Evolutionary conservation across 2,797 vertebrate species (phyloP), one percentile per base, ranked within the genome.

Genomic region (Chaenodraco wilsoni): DNA sequence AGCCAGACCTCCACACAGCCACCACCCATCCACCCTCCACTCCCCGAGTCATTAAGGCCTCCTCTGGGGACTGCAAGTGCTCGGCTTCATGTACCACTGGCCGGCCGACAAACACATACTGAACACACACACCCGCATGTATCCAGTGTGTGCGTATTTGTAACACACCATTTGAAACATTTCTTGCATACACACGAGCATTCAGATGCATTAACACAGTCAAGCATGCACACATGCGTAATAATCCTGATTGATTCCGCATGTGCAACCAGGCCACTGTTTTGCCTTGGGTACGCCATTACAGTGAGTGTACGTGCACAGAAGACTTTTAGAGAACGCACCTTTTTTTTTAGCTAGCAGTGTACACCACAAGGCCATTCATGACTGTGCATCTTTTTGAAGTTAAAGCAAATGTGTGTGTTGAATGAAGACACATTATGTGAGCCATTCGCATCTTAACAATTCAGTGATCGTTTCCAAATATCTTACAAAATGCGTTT

Each of bases 51-150:
- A 94, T 96, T 95, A 94, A 82, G 90, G 84, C 84, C 90, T 82
- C 93, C 93, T 78, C 59, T 68, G 94, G 94, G 94, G 93, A 94
- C 83, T 84, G 69, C 82, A 83, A 91, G 89, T 92, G 91, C 94
- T 86, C 87, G 83, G 90, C 90, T 95, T 88, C 84, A 89, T 80
- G 84, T 92, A 90, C 91, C 70, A 84, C 67, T 54, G 48, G 59
- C 81, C 76, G 64, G 64, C 61, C 57, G 60, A 84, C 82, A 88
- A 80, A 88, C 67, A 73, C 74, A 80, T 21, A 73, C 59, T 49
- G 33, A 59, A 63, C 78, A 60, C 82, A 77, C 83, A 79, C 77
- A 69, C 77, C 19, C 14, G 23, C 59, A 55, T 74, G 67, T 55
- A 76, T 67, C 41, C 11, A 67, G 65, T 52, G 45, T 52, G 69